phyloP scores from a whole-genome alignment of 2,113 vertebrate genomes.

The Antechinus stuartii region DNA sequence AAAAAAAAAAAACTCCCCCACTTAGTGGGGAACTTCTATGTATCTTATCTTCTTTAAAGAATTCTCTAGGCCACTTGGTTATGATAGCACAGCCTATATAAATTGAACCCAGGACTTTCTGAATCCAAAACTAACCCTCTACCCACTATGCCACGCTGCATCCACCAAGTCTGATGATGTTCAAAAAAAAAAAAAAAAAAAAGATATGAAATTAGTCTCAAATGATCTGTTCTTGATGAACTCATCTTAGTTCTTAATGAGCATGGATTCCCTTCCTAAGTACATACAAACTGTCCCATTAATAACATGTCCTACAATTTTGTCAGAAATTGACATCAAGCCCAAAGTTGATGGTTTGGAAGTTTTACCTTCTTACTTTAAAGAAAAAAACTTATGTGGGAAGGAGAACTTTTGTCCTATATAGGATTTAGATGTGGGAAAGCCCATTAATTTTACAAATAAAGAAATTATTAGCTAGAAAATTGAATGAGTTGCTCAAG shows the following conservation, averaged over 20 bases:
- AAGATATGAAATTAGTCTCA: background rate
- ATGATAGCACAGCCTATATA: too few relatives aligned
- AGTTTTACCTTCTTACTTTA: background rate
- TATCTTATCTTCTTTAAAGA: background rate
- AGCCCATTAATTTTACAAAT: background rate
- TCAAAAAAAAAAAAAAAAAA: background rate
- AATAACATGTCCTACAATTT: background rate
- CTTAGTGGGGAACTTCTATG: background rate
- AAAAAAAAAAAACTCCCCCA: background rate
- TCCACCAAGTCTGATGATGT: background rate
- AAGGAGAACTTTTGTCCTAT: background rate
- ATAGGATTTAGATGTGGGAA: background rate
- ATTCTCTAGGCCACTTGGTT: background rate
- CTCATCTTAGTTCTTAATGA: background rate
- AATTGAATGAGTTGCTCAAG: background rate
- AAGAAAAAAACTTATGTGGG: background rate
- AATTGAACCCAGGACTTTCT: background rate
- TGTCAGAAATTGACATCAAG: background rate
- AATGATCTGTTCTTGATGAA: background rate
- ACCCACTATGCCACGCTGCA: background rate
- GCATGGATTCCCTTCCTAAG: background rate
- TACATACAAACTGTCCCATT: background rate
- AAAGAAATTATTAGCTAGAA: background rate
- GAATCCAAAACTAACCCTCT: background rate
- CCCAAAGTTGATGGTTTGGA: background rate